Conservation (phyloP, 2,888 invertebrate species). For the Argyresthia albistria region DNA sequence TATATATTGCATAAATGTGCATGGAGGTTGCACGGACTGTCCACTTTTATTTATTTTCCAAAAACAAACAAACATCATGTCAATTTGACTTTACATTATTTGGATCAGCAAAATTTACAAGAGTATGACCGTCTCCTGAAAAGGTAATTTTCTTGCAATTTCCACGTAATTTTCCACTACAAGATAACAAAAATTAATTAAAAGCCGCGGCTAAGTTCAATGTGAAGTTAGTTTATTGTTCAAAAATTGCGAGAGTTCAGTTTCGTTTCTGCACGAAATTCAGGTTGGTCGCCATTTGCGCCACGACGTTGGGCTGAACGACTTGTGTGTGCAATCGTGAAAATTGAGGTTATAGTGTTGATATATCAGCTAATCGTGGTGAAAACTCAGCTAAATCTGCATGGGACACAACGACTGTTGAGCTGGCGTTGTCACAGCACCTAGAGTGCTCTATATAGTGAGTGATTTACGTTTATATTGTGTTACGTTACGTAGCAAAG, state of each 20-base stretch:
- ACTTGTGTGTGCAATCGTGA: constrained; percentile 44
- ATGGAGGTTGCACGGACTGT: neutral
- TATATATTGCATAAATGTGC: too few relatives aligned
- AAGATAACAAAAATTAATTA: constrained; percentile 13
- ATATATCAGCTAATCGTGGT: constrained; percentile 41
- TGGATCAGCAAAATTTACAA: constrained; percentile 64
- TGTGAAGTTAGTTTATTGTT: constrained; percentile 41
- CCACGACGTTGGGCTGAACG: constrained; percentile 57
- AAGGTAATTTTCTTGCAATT: constrained; percentile 39
- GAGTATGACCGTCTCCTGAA: constrained; percentile 58
- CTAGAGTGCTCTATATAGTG: constrained; percentile 35
- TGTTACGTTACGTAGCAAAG: constrained; percentile 34
- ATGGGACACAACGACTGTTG: constrained; percentile 20
- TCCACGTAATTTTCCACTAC: constrained; percentile 17
- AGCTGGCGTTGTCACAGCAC: constrained; percentile 26
- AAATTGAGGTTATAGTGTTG: constrained; percentile 61
- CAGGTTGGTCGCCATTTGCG: constrained; percentile 66
- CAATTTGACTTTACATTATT: neutral
- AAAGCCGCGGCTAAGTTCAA: constrained; percentile 31
- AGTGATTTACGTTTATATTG: constrained; percentile 28
- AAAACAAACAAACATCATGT: too few relatives aligned
- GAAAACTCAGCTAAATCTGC: constrained; percentile 26
- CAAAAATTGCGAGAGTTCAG: constrained; percentile 4
- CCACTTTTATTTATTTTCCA: neutral
- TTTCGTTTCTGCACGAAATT: constrained; percentile 33